A percentile compares a stretch with the other conserved stretches of the same genome.
Evolutionary conservation across 2,888 invertebrate species (phyloP).

Genomic region (Tenodera sinensis): DNA sequence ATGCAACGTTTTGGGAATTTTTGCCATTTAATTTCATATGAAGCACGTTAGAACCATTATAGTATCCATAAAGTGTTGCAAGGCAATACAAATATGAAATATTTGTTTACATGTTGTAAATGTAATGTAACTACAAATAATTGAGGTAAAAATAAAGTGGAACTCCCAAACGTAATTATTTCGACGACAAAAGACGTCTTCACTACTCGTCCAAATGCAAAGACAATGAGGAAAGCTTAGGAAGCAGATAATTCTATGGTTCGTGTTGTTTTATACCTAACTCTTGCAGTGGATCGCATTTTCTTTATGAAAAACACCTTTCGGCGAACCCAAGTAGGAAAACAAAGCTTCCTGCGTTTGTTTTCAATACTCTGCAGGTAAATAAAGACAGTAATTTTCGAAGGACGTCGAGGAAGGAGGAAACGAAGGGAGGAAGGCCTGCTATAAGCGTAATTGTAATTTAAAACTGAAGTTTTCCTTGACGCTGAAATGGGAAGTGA

Average conservation of each 20-base stretch:
- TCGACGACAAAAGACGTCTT: too few relatives aligned
- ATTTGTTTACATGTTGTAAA: too few relatives aligned
- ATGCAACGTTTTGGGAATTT: too few relatives aligned
- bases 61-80: too few relatives aligned
- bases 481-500: conserved; percentile 18
- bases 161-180: too few relatives aligned
- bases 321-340: background rate
- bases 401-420: background rate
- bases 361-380: conserved; percentile 1
- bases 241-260: background rate
- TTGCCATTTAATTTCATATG: too few relatives aligned
- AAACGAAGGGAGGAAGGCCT: background rate
- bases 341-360: background rate
- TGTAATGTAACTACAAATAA: too few relatives aligned
- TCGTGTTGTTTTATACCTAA: background rate
- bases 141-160: too few relatives aligned
- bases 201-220: too few relatives aligned
- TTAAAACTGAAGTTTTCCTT: conserved; percentile 21
- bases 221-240: background rate
- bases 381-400: background rate
- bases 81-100: too few relatives aligned
- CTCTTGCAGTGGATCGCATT: background rate
- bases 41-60: too few relatives aligned
- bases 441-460: conserved; percentile 20
- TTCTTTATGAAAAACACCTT: conserved; percentile 10